Conservation (phyloP, 2,797 vertebrate species). For the Neosalanx taihuensis region DNA sequence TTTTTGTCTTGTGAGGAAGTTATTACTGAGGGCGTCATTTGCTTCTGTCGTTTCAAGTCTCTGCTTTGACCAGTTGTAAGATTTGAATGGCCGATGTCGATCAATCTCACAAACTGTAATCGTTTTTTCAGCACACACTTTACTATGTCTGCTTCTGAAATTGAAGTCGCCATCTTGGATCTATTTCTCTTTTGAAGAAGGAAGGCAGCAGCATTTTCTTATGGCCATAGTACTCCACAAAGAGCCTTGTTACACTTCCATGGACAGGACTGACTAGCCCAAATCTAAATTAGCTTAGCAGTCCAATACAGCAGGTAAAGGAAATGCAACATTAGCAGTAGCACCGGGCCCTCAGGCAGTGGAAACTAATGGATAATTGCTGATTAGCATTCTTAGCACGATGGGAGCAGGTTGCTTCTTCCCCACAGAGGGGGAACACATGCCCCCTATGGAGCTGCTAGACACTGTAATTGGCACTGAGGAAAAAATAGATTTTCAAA, state of each 20-base stretch:
- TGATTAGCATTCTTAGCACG: constrained; percentile 64
- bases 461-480: constrained; percentile 69
- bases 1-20: too few relatives aligned
- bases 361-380: constrained; percentile 62
- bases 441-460: constrained; percentile 61
- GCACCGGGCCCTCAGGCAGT: constrained; percentile 41
- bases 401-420: constrained; percentile 58
- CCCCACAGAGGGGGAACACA: constrained; percentile 48
- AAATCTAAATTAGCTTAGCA: constrained; percentile 25
- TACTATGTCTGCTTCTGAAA: too few relatives aligned
- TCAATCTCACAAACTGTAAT: too few relatives aligned
- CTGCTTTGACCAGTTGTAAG: too few relatives aligned
- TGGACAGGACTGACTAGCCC: constrained; percentile 18
- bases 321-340: constrained; percentile 42
- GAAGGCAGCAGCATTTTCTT: not conserved
- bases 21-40: not conserved
- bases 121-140: too few relatives aligned
- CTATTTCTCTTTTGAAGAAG: not conserved
- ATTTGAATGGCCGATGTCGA: too few relatives aligned
- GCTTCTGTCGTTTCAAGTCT: not conserved
- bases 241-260: constrained; percentile 4
- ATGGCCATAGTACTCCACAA: not conserved
- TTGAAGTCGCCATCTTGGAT: not conserved
- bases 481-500: constrained; percentile 68
- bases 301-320: constrained; percentile 29